phyloP scores from a whole-genome alignment of 2,888 invertebrate genomes.

The Alviniconcha strummeri region DNA sequence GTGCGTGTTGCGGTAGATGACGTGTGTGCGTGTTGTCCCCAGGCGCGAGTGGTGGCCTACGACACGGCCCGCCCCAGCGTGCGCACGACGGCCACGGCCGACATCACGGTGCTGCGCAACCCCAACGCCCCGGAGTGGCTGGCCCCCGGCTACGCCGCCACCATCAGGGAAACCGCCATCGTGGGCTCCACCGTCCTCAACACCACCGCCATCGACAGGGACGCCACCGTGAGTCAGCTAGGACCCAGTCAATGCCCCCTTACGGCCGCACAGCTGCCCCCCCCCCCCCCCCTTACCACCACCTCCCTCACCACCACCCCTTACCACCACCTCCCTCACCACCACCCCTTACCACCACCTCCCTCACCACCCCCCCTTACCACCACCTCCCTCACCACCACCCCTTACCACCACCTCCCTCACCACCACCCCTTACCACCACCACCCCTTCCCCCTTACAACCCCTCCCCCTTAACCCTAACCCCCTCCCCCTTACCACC shows the following conservation, averaged over 20 bases:
- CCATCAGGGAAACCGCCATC: conserved; percentile 48
- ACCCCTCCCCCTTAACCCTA: no score
- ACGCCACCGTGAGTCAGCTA: conserved; percentile 48
- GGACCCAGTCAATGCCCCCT: background rate
- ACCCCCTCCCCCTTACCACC: no score
- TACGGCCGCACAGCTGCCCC: background rate
- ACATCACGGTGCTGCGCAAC: conserved; percentile 61
- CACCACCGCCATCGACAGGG: conserved; percentile 57
- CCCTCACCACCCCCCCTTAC: no score
- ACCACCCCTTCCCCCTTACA: no score
- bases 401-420: no score
- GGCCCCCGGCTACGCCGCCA: conserved; percentile 44
- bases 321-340: no score
- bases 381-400: no score
- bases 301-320: no score
- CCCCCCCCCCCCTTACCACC: background rate
- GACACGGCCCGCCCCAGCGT: conserved; percentile 56
- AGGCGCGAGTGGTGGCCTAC: conserved; percentile 63
- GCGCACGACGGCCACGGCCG: conserved; percentile 52
- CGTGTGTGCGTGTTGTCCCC: background rate
- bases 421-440: no score
- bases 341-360: no score
- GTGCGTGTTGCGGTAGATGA: no score
- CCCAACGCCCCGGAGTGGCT: conserved; percentile 58
- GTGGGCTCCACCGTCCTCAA: conserved; percentile 49